Conservation (phyloP, 2,888 invertebrate species). For the Andricus curvator region DNA sequence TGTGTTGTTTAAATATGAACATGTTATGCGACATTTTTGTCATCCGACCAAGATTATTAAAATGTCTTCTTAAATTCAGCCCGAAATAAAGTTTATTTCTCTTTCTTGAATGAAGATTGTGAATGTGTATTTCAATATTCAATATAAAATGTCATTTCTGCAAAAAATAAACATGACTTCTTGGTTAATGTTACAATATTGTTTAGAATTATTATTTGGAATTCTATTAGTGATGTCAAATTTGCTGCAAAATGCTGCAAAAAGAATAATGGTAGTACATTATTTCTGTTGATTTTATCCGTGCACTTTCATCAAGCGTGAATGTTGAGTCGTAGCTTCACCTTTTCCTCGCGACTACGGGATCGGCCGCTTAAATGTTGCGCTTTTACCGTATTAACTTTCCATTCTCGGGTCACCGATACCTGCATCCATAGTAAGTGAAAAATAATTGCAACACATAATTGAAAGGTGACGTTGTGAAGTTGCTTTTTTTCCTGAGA, state of each 20-base stretch:
- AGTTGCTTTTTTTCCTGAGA: not conserved
- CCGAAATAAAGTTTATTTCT: not conserved
- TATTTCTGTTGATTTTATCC: too few relatives aligned
- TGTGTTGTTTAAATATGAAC: not conserved
- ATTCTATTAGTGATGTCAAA: too few relatives aligned
- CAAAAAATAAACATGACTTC: too few relatives aligned
- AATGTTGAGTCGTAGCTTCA: slow-evolving; percentile 35
- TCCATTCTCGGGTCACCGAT: slow-evolving; percentile 16
- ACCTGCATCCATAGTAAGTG: slow-evolving; percentile 3
- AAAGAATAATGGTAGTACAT: not conserved
- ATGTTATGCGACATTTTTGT: not conserved
- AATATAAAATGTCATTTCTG: too few relatives aligned
- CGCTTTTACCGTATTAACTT: slow-evolving; percentile 17
- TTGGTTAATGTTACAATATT: too few relatives aligned
- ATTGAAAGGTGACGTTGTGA: not conserved
- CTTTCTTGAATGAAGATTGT: not conserved
- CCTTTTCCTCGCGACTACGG: slow-evolving; percentile 31
- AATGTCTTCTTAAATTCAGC: not conserved
- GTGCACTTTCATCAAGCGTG: slow-evolving; percentile 9
- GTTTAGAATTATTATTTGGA: too few relatives aligned
- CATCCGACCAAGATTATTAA: not conserved
- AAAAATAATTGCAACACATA: slow-evolving; percentile 39
- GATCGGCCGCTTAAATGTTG: slow-evolving; percentile 26
- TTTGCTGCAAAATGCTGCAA: not conserved
- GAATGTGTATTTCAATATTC: not conserved